Base-by-base conservation (phyloP, 2,797 vertebrate genomes). In the Poecilia gillii region DNA sequence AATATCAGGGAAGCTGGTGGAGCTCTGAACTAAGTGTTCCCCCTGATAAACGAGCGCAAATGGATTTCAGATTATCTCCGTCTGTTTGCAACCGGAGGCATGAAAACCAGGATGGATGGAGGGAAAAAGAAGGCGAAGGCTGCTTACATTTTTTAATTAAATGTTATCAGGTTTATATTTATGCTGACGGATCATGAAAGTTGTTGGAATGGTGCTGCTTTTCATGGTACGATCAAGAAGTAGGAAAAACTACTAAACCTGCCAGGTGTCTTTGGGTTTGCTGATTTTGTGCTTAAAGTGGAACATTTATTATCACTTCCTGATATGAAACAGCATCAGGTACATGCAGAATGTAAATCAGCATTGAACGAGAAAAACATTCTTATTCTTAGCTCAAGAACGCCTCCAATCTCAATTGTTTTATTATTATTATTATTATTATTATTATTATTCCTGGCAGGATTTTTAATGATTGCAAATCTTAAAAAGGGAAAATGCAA, bases 1-100 rank as follows among this genome's bases (percentile, higher is more conserved):
- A 28, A 36, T 81, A 47, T 78, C 77, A 70, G 47, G 70, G 20
- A 80, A 74, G 80, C 75, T 59, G 76, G 78, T 72, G 33, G 23
- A 39, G 33, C 55, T n/a, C 71, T 64, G 31, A 23, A 23, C 78
- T 73, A 31, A 79, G 68, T 14, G 68, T 41, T 72, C 68, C 68
- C 43, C 13, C 3, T 73, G 57, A 75, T 47, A 73, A 76, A 73
- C n/a, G 68, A 68, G 66, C 16, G 6, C 28, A 68, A 76, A 79
- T 43, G 31, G 16, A 79, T 45, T 41, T 64, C 33, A 41, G 41
- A 68, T 73, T 46, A 47, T 74, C n/a, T 77, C 4, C n/a, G 47
- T 3, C 23, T 31, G 41, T 68, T 70, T 57, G n/a, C n/a, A 72
- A 23, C 14, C 66, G 31, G 72, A 73, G 13, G 41, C 25, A 64